Base-by-base conservation (phyloP, 1,140 invertebrate species). In the Drosophila takahashii region DNA sequence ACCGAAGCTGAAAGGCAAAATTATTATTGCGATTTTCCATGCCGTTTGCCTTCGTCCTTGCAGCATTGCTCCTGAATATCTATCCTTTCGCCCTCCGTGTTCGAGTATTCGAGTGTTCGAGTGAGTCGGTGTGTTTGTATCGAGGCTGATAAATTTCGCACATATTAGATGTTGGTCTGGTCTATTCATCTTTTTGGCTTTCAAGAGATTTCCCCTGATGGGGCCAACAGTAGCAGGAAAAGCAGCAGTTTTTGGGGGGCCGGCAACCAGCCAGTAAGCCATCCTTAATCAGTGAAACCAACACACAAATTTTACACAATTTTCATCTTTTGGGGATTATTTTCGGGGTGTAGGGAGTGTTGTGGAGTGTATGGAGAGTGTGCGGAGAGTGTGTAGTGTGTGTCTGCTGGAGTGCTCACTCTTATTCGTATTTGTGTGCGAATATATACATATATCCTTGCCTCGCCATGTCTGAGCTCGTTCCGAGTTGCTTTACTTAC, bases 11-110 rank as follows among this genome's bases (percentile, higher is more conserved):
- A 84, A 76, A 74, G 74, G 69, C 69, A 81, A 85, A 85, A 85
- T 81, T 87, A 85, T 86, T 86, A 81, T 85, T 85, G 81, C 81
- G 78, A 85, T 85, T 85, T 85, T 85, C 81, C 83, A 85, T 81
- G 83, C 76, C 74, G 74, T 62, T 85, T 84, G 77, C 64, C 60
- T 57, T 76, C 51, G 67, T 79, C 80, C 64, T 73, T 59, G 67
- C 57, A 39, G 42, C 61, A 48, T 70, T 50, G 15, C 57, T 47
- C 45, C 45, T 47, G 45, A 47, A 47, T 27, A 47, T 47, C 45
- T 27, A 47, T 47, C 45, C 45, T 47, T 47, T 27, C 45, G 27
- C 13, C 45, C 13, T 1, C 13, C 13, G 13, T 10, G n/a, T 32
- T 22, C n/a, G 45, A n/a, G 44, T 47, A 13, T 22, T 9, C 51